These are phyloP conservation scores for Drosophila koepferae DNA, from an alignment of 2,888 invertebrate species.

Conservation along the genomic window DNA sequence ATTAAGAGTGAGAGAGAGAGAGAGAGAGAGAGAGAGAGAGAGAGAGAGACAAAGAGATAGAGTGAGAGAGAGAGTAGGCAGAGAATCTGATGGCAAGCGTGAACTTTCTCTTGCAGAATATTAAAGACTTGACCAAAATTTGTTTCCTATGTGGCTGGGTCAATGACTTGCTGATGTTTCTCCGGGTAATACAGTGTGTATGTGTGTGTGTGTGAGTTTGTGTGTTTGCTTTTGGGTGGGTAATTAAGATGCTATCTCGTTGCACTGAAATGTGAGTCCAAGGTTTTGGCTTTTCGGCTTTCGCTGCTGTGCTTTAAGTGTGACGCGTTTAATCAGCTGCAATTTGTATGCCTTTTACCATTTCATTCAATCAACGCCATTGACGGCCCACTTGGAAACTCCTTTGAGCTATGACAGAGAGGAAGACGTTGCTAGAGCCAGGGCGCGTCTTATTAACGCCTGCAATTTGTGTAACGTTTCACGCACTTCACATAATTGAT, in stretches of 20 bases:
- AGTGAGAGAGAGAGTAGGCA: no score
- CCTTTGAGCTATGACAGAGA: constrained; percentile 27
- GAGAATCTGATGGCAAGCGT: constrained; percentile 18
- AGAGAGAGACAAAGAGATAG: no score
- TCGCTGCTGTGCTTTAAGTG: constrained; percentile 38
- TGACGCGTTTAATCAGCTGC: constrained; percentile 25
- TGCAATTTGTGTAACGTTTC: constrained; percentile 62
- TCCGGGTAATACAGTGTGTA: not conserved
- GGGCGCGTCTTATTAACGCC: constrained; percentile 63
- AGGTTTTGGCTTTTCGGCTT: constrained; percentile 38
- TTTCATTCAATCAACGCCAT: constrained; percentile 70
- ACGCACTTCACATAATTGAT: constrained; percentile 73
- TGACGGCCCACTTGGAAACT: constrained; percentile 24
- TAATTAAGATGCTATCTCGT: constrained; percentile 71
- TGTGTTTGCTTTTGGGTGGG: constrained; percentile 31
- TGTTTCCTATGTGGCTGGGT: constrained; percentile 31
- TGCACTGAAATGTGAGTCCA: constrained; percentile 59
- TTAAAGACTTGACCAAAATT: constrained; percentile 54
- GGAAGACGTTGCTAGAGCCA: constrained; percentile 4
- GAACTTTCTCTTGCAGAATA: constrained; percentile 44
- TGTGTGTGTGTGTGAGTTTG: constrained; percentile 5
- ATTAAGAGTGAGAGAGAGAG: not conserved
- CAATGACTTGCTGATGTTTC: constrained; percentile 51
- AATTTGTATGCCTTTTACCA: constrained; percentile 30
- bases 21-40: no score